Base-by-base conservation (phyloP, 2,888 invertebrate genomes). In the Gortyna flavago region DNA sequence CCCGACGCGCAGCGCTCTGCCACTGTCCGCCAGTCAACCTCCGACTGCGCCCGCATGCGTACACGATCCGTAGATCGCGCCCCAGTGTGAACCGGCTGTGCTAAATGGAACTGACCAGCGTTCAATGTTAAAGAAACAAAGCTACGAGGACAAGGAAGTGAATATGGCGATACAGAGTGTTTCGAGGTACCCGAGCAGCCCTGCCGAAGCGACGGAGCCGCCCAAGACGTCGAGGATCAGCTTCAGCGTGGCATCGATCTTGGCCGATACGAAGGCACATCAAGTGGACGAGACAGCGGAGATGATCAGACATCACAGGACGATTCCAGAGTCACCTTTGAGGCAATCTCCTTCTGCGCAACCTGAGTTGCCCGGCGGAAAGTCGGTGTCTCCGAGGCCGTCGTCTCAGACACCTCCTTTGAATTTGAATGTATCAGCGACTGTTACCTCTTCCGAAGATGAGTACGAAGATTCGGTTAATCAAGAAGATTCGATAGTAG, bases 241-340 rank as follows among this genome's bases (percentile, higher is more conserved):
- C 95, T 99, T 99, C 97, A 98, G 99, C 95, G 99, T 99, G 87
- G 98, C 99, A 11, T 98, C 99, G 1, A 97, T 99, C 85, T 95
- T 99, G 87, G 98, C 98, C 29, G 99, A 99, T 90, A 98, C 99
- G 44, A 97, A 98, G 93, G 97, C 97, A 4, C 97, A 95, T 77
- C 97, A 97, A 77, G 94, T 89, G 38, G 93, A 96, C 81, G 95
- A 95, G 79, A 95, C 96, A 38, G 94, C 96, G 51, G 95, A 97
- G 87, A 96, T 97, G 85, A 93, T 97, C 68, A 94, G 97, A 67
- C 97, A 97, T 72, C 96, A 97, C 81, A 93, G 97, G 75, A 96
- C 95, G 83, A 97, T 96, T 67, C 96, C 97, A 0, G 96, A 96
- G 83, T 96, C 96, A 21, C 97, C 97, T 0, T 85, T 97, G 62